These are phyloP conservation scores for Augochlora pura DNA, from an alignment of 1,140 invertebrate species.

Conservation along the genomic window DNA sequence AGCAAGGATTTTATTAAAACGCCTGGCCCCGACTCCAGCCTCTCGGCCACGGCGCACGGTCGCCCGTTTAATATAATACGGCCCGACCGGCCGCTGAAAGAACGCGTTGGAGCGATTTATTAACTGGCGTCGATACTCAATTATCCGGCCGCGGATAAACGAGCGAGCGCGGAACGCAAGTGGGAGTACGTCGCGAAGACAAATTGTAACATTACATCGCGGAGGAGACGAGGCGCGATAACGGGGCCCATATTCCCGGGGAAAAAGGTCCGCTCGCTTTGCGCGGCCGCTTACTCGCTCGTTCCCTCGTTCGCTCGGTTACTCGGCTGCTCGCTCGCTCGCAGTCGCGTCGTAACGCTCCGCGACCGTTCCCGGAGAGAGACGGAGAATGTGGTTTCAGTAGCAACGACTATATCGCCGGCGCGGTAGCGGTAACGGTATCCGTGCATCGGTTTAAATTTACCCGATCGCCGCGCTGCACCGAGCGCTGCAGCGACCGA, in stretches of 20 bases:
- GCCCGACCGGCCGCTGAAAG: background rate
- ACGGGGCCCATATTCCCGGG: constrained; percentile 22
- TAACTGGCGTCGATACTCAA: constrained; percentile 47
- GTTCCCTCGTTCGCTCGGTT: no score
- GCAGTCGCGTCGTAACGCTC: background rate
- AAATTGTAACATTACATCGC: constrained; percentile 41
- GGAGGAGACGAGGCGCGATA: constrained; percentile 42
- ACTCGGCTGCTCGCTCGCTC: background rate
- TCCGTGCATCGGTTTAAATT: constrained; percentile 59
- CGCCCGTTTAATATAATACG: background rate
- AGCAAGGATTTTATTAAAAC: constrained; percentile 9
- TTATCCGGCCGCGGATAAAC: constrained; percentile 27
- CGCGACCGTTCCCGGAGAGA: background rate
- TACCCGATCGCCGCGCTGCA: constrained; percentile 46
- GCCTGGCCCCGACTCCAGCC: background rate
- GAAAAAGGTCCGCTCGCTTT: constrained; percentile 4
- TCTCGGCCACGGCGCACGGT: constrained; percentile 10
- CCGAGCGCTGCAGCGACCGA: background rate
- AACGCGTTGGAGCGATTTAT: constrained; percentile 42
- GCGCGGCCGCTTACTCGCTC: no score
- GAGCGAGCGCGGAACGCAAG: constrained; percentile 9
- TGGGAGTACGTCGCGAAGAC: constrained; percentile 39
- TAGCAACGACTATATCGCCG: constrained; percentile 59
- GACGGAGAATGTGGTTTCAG: constrained; percentile 50
- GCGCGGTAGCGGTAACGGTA: constrained; percentile 57